phyloP scores from a whole-genome alignment of 2,113 vertebrate genomes.

The Eupsittula cactorum region DNA sequence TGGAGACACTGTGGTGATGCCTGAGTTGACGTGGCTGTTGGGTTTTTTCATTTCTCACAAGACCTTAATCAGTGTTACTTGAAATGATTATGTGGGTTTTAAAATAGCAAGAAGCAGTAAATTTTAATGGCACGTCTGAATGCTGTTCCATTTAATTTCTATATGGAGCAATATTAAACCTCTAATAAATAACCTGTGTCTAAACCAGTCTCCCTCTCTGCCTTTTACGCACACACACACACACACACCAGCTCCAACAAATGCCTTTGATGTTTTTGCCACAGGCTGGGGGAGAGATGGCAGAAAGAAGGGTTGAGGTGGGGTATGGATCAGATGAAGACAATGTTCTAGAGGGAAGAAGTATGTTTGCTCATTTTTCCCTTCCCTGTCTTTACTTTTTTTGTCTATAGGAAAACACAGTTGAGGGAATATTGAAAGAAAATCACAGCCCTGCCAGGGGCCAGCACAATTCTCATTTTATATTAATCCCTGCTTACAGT shows the following conservation, averaged over 20 bases:
- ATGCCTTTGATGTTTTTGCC: neutral
- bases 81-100: constrained; percentile 61
- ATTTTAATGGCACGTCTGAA: constrained; percentile 47
- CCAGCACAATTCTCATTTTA: neutral
- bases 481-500: neutral
- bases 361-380: neutral
- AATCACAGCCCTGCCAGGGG: neutral
- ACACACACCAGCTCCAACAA: neutral
- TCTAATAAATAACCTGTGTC: constrained; percentile 14
- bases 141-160: constrained; percentile 35
- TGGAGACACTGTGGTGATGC: constrained; percentile 61
- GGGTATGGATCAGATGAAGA: neutral
- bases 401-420: neutral
- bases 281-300: neutral
- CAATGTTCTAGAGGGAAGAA: neutral
- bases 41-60: constrained; percentile 58
- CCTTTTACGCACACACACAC: neutral
- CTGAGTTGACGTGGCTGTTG: neutral
- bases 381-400: neutral
- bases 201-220: neutral
- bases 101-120: constrained; percentile 65
- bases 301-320: neutral
- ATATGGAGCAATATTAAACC: constrained; percentile 19
- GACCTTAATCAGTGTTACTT: constrained; percentile 69
- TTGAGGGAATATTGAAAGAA: neutral